Conservation (phyloP, 2,113 vertebrate genomes). For the Atlantisia rogersi region DNA sequence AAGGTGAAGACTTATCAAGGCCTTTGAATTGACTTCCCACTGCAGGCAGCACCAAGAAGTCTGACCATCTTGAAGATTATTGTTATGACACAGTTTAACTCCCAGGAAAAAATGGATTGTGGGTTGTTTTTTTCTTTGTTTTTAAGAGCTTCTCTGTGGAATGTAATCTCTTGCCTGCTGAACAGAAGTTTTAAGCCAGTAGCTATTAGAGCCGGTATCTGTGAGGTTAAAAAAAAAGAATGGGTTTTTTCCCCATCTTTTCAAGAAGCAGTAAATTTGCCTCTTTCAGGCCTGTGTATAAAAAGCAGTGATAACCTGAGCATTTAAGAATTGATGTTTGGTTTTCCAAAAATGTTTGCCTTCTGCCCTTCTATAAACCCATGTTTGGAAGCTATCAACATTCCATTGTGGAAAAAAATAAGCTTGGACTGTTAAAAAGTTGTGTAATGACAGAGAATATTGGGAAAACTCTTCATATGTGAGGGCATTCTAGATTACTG, state of each 20-base stretch:
- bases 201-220: background rate
- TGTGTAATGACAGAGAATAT: background rate
- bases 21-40: background rate
- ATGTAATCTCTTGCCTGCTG: background rate
- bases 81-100: background rate
- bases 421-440: background rate
- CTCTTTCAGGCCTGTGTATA: background rate
- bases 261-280: background rate
- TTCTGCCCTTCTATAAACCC: background rate
- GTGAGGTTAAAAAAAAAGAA: background rate
- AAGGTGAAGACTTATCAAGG: background rate
- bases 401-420: background rate
- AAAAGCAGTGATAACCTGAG: background rate
- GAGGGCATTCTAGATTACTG: background rate
- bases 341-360: background rate
- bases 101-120: background rate
- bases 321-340: background rate
- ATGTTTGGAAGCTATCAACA: background rate
- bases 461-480: background rate
- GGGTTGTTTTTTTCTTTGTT: background rate
- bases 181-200: background rate
- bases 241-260: background rate
- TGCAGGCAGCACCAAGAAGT: background rate
- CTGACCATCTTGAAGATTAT: background rate
- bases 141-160: background rate